A percentile compares a stretch with the other conserved stretches of the same genome.
These are phyloP conservation scores for Hesperia comma DNA, from an alignment of 2,888 invertebrate species.

Conservation along the genomic window DNA sequence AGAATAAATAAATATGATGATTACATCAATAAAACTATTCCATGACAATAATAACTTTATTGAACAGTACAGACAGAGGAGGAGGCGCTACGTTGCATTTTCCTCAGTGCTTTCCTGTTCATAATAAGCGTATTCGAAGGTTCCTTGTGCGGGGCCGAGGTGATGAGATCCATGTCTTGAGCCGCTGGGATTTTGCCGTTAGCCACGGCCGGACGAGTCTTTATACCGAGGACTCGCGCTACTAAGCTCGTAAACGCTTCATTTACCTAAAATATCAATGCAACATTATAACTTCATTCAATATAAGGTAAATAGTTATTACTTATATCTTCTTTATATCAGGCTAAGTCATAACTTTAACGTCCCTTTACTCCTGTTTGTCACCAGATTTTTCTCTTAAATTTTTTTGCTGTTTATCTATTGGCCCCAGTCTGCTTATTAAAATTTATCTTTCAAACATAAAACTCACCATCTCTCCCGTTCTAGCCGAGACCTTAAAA, in stretches of 20 bases:
- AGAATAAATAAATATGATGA: conserved; percentile 24
- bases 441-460: conserved; percentile 35
- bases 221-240: conserved; percentile 59
- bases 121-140: conserved; percentile 67
- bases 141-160: conserved; percentile 44
- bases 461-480: conserved; percentile 86
- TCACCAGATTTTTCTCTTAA: too few relatives aligned
- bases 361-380: too few relatives aligned
- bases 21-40: conserved; percentile 27
- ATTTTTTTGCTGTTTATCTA: background rate
- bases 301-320: conserved; percentile 16
- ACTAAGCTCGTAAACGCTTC: conserved; percentile 87
- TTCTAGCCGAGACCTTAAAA: conserved; percentile 88
- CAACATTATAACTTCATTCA: background rate
- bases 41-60: conserved; percentile 54
- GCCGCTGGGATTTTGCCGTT: conserved; percentile 51
- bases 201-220: conserved; percentile 49
- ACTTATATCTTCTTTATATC: too few relatives aligned
- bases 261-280: conserved; percentile 80
- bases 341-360: too few relatives aligned
- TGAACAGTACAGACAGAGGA: conserved; percentile 83
- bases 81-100: conserved; percentile 66
- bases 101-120: conserved; percentile 71
- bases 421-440: too few relatives aligned
- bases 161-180: conserved; percentile 42